Base-by-base conservation (phyloP, 2,113 vertebrate species). In the Ameiurus melas region DNA sequence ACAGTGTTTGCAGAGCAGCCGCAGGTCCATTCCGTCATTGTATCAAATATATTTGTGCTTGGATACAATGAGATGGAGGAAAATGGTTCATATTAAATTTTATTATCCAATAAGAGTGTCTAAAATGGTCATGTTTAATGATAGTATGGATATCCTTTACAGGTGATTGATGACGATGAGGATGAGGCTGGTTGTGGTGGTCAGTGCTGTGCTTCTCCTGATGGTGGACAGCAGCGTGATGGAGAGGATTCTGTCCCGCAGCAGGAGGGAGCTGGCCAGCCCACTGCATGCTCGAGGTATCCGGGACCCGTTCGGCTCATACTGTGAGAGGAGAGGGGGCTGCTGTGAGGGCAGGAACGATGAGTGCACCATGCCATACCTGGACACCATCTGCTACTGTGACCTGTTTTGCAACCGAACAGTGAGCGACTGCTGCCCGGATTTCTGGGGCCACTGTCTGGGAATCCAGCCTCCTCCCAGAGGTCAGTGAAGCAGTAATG, bases 321-420 rank as follows among this genome's bases (percentile, higher is more conserved):
- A 99, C 94, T 99, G 98, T 91, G 84, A 97, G 91, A 93, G 93
- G 10, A 94, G 94, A 75, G 96, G 96, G 14, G 95, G 97, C 57
- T 99, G 98, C 94, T 99, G 98, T 88, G 96, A 91, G 0, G 98
- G 97, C 58, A 94, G 98, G 0, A 92, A 96, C 0, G 98, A 99
- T 27, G 94, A 86, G 90, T 99, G 98, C 91, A 97, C 96, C 0
- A 95, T 99, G 83, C 97, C 97, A 1, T 99, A 99, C 93, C 94
- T 97, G 89, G 98, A 98, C 86, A 97, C 97, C 27, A 97, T 98
- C 92, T 99, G 98, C 92, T 99, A 99, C 96, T 99, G 98, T 3
- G 98, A 99, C 93, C 95, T 98, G 85, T 99, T 99, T 96, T 99
- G 98, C 95, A 99, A 99, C 95, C 96, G 98, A 87, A 99, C 97